A percentile compares a stretch with the other conserved stretches of the same genome.
These are phyloP conservation scores for Naso thynnoides DNA, from an alignment of 2,797 vertebrate species.

Conservation along the genomic window DNA sequence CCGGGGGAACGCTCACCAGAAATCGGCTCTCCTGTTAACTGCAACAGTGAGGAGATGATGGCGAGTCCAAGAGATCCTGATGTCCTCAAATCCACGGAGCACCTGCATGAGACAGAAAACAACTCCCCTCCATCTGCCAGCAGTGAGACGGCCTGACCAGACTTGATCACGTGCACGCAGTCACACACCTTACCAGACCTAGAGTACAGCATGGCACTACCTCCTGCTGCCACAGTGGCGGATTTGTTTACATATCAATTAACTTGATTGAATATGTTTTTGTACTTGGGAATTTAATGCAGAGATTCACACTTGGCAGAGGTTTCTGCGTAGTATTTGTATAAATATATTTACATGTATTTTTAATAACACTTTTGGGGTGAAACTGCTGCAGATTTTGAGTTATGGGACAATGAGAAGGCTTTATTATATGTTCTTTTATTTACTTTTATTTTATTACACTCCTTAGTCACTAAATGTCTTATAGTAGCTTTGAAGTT, in stretches of 20 bases:
- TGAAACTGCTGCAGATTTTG: constrained; percentile 27
- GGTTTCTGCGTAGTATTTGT: constrained; percentile 29
- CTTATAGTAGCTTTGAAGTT: constrained; percentile 44
- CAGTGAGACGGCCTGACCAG: constrained; percentile 75
- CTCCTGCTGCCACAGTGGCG: constrained; percentile 19
- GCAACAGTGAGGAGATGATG: constrained; percentile 86
- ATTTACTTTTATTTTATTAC: constrained; percentile 15
- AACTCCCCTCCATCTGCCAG: constrained; percentile 77
- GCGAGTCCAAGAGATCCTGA: constrained; percentile 88
- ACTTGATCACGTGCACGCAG: neutral
- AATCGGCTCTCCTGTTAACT: constrained; percentile 86
- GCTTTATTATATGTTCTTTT: constrained; percentile 5
- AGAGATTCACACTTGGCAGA: constrained; percentile 19
- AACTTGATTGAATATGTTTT: constrained; percentile 38
- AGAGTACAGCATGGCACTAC: neutral
- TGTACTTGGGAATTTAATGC: constrained; percentile 13
- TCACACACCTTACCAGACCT: constrained; percentile 7
- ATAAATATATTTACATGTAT: constrained; percentile 33
- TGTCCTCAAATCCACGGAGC: constrained; percentile 81
- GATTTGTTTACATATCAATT: constrained; percentile 53
- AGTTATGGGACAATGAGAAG: constrained; percentile 2
- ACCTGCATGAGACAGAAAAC: constrained; percentile 77
- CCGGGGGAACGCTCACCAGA: constrained; percentile 85
- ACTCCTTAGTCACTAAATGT: constrained; percentile 23
- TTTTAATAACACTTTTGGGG: constrained; percentile 23